phyloP scores from a whole-genome alignment of 1,140 invertebrate species.

The Cyclina sinensis region DNA sequence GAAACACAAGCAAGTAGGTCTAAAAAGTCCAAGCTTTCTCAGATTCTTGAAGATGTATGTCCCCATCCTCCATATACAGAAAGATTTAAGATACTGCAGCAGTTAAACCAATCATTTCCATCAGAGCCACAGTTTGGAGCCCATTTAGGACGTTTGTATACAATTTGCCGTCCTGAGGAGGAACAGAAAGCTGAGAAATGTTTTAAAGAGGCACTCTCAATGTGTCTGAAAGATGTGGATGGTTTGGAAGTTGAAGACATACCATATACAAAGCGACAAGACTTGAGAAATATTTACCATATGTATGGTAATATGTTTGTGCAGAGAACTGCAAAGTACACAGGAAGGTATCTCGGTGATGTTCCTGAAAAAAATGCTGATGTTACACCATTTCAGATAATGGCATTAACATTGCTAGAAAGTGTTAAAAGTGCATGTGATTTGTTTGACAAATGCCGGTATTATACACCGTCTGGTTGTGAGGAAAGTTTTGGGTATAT shows the following conservation, averaged over 20 bases:
- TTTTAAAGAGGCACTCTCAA: constrained; percentile 55
- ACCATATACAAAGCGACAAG: not conserved
- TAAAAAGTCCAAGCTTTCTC: constrained; percentile 59
- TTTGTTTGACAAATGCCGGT: constrained; percentile 67
- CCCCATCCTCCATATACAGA: constrained; percentile 56
- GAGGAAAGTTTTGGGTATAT: constrained; percentile 62
- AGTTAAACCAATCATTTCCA: constrained; percentile 65
- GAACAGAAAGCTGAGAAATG: constrained; percentile 63
- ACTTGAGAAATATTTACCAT: constrained; percentile 66
- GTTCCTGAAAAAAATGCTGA: constrained; percentile 11
- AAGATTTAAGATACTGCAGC: constrained; percentile 59
- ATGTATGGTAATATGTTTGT: constrained; percentile 68
- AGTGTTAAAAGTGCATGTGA: constrained; percentile 59
- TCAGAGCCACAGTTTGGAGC: constrained; percentile 63
- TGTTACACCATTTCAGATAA: not conserved
- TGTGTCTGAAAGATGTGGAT: constrained; percentile 27
- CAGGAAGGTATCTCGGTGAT: constrained; percentile 1
- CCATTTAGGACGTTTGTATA: constrained; percentile 70
- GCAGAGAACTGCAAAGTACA: constrained; percentile 36
- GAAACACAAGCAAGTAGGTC: not conserved
- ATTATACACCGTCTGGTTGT: constrained; percentile 45
- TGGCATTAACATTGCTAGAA: constrained; percentile 14
- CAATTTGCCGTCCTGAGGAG: constrained; percentile 66
- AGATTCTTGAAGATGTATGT: constrained; percentile 60
- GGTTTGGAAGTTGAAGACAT: not conserved